Evolutionary conservation across 2,888 invertebrate genomes (phyloP), one percentile per base, ranked within the genome.

Genomic region (Globia sparganii): DNA sequence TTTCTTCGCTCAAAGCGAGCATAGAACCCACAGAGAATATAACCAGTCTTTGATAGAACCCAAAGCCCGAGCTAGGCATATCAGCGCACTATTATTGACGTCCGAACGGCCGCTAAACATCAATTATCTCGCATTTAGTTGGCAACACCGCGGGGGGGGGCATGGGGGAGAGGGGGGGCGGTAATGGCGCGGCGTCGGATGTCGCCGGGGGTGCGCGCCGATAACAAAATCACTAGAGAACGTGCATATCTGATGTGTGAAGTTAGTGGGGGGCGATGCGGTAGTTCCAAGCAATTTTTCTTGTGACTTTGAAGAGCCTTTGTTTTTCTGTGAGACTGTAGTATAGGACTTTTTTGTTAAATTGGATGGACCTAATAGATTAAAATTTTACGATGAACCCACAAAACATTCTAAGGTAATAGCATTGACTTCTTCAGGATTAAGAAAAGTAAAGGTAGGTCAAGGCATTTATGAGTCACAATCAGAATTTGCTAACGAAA

Each of bases 191-290:
- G 94, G 94, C 95, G 96, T 94, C 94, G 95, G 94, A 94, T 94
- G 96, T 95, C 96, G 96, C 95, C 95, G 94, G 94, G 95, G 95
- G 94, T 94, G 94, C 92, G 91, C 90, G 94, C 95, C 95, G 96
- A 96, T 96, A 96, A 96, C 96, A 95, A 96, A 96, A 96, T 96
- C 96, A 95, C 96, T 95, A 94, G 95, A 94, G 94, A 94, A 94
- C 94, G 93, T 91, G 89, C 89, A 86, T 88, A 78, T 81, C 72
- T n/a, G 86, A 89, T 79, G 88, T 84, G 59, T 40, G 84, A 87
- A 87, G 73, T 72, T 86, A 72, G 77, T 75, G 70, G 28, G 31
- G n/a, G 83, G 88, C 88, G 92, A 94, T 89, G 87, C 80, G 93
- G 91, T 56, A 74, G 40, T 58, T 40, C 37, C 0, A 2, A 8